Base-by-base conservation (phyloP, 2,888 invertebrate species). In the Neelides folsomi region DNA sequence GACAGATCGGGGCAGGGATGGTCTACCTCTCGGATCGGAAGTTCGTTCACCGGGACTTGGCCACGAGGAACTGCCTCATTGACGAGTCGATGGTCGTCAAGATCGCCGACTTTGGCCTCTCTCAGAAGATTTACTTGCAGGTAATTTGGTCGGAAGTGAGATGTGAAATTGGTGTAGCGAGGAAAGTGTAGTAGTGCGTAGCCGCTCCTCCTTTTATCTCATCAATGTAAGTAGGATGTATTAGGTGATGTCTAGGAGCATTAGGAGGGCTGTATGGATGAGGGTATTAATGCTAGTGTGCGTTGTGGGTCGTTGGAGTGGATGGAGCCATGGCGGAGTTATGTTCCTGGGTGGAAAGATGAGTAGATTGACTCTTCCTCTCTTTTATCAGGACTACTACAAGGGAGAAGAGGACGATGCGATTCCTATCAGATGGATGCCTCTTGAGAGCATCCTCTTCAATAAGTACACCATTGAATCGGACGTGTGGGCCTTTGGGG, bases 351-450 rank as follows among this genome's bases (percentile, higher is more conserved):
- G 15, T 39, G 15, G 39, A 15, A 39, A 39, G 15, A 39, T n/a
- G 44, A 18, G n/a, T n/a, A 43, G 16, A 19, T 43, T 19, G 18
- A n/a, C n/a, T 15, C 13, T 43, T 47, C 13, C n/a, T 27, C 9
- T 13, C 12, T 49, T 49, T n/a, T 46, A n/a, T 15, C 86, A 88
- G 75, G 90, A 92, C 71, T 93, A 93, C 70, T 94, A 93, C 71
- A 90, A 92, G 71, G 94, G 94, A 10, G 84, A 89, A 70, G 90
- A 92, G 67, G 85, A 89, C 69, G 92, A 92, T 72, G 93, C 93
- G 13, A 92, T 95, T 65, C 94, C 94, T 36, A 90, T 95, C 19
- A 78, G 95, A 69, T 95, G 95, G 95, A 94, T 95, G 93, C 94
- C 94, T 18, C 75, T 93, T 55, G 94, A 95, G 71, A 88, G 93